Conservation (phyloP, 2,113 vertebrate species). For the Pardalotus punctatus region DNA sequence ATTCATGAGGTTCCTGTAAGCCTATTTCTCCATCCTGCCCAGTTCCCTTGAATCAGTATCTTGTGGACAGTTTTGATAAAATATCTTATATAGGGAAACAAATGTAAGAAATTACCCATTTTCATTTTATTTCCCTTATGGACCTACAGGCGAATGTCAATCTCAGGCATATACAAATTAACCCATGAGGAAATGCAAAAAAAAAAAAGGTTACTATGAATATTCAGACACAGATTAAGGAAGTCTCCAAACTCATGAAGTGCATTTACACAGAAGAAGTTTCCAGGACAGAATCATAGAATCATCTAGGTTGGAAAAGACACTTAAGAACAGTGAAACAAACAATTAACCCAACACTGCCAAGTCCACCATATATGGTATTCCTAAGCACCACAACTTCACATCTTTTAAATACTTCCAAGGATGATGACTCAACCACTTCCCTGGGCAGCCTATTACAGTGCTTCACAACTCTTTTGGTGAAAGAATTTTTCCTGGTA, state of each 20-base stretch:
- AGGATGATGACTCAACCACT: neutral
- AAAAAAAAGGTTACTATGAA: neutral
- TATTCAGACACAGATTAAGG: neutral
- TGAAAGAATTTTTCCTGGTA: neutral
- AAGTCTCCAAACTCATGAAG: neutral
- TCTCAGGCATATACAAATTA: neutral
- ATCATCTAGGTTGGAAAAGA: neutral
- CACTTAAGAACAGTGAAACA: neutral
- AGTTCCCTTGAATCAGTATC: neutral
- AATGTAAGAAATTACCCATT: neutral
- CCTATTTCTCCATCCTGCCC: neutral
- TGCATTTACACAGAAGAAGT: neutral
- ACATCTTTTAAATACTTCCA: neutral
- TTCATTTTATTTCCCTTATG: neutral
- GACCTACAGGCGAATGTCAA: neutral
- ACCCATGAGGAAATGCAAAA: neutral
- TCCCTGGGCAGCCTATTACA: neutral
- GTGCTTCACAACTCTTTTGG: fast-evolving
- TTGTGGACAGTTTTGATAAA: neutral
- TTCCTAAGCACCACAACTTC: neutral
- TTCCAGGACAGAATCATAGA: neutral
- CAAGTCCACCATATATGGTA: neutral
- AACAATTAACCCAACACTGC: neutral
- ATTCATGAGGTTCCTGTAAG: neutral
- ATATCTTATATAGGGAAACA: neutral